Conservation (phyloP, 2,113 vertebrate species). For the Eudyptes chrysolophus region DNA sequence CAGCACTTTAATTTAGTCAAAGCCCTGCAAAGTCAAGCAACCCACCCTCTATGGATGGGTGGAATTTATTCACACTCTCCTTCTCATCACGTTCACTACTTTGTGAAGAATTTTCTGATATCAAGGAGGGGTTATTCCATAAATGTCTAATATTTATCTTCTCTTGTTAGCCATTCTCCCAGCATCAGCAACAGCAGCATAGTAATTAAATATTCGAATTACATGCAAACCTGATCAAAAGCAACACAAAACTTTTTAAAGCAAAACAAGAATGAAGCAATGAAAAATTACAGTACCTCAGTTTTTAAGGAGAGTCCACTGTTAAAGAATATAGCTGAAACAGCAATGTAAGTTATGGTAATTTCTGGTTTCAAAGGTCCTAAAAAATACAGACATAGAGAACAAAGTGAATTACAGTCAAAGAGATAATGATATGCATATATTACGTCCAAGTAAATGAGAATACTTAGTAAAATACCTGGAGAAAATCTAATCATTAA, state of each 20-base stretch:
- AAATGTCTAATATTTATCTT: not conserved
- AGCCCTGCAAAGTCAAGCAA: not conserved
- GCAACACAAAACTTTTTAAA: not conserved
- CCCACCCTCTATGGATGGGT: not conserved
- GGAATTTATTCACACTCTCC: not conserved
- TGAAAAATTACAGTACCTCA: slow-evolving; percentile 81
- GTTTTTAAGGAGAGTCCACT: slow-evolving; percentile 96
- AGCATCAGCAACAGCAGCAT: not conserved
- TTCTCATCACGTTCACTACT: not conserved
- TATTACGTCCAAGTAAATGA: not conserved
- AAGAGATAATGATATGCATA: not conserved
- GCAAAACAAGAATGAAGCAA: not conserved
- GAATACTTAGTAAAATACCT: not conserved
- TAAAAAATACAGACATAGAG: slow-evolving; percentile 71
- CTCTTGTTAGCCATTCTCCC: not conserved
- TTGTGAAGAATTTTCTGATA: not conserved
- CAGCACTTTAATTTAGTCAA: not conserved
- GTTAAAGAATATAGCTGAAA: slow-evolving; percentile 98
- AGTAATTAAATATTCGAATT: not conserved
- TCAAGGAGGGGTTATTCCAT: not conserved
- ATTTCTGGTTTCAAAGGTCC: slow-evolving; percentile 96
- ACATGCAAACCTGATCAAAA: not conserved
- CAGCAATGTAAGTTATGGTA: slow-evolving; percentile 92
- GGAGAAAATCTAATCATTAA: not conserved
- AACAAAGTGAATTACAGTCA: slow-evolving; percentile 23